Percentiles rank a stretch among this genome's conserved stretches.
phyloP scores from a whole-genome alignment of 2,888 invertebrate genomes.

The Melanchra persicariae region DNA sequence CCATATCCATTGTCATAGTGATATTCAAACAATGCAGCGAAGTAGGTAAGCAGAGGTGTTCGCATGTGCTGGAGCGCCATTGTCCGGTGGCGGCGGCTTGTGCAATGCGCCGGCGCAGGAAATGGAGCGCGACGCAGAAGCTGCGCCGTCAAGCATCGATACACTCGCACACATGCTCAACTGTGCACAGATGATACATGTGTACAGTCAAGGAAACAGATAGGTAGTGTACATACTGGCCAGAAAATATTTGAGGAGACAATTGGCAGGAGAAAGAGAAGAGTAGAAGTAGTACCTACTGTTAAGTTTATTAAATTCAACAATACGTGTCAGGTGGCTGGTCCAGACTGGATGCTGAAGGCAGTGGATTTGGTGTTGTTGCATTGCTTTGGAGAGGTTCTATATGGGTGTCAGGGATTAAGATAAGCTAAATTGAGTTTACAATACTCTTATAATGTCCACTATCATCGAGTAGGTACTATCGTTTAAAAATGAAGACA shows the following conservation, averaged over 20 bases:
- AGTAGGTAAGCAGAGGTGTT: constrained; percentile 54
- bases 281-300: too few relatives aligned
- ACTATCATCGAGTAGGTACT: too few relatives aligned
- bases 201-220: constrained; percentile 5
- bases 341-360: background rate
- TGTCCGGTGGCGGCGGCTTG: constrained; percentile 62
- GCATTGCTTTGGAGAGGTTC: too few relatives aligned
- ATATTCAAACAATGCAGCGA: constrained; percentile 60
- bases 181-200: constrained; percentile 18
- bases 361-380: background rate
- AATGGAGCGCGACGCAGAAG: constrained; percentile 83
- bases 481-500: background rate
- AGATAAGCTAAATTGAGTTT: too few relatives aligned
- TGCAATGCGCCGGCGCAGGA: constrained; percentile 70
- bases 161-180: constrained; percentile 53
- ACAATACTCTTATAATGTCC: too few relatives aligned
- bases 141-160: constrained; percentile 67
- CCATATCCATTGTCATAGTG: constrained; percentile 57
- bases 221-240: background rate
- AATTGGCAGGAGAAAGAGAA: too few relatives aligned
- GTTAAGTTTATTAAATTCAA: background rate
- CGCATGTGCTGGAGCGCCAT: constrained; percentile 64
- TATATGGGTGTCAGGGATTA: too few relatives aligned
- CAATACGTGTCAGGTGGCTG: background rate
- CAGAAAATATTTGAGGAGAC: too few relatives aligned